Evolutionary conservation across 2,113 vertebrate genomes (phyloP).

Genomic region (Mobula hypostoma): DNA sequence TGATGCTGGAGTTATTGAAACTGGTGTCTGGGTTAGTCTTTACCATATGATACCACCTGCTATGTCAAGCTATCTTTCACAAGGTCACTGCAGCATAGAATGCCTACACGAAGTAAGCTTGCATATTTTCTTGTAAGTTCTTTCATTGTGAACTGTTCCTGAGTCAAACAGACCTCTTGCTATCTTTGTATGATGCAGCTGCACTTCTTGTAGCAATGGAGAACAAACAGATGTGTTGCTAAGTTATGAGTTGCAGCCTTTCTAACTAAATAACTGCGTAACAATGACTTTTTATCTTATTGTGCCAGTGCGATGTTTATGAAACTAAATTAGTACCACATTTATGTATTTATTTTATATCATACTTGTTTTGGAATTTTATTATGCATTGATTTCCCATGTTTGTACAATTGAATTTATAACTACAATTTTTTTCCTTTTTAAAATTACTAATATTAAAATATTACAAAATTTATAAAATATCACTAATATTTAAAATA

Average conservation of each 20-base stretch:
- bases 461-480: not conserved
- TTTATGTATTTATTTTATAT: not conserved
- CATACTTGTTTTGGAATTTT: not conserved
- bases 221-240: not conserved
- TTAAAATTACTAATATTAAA: not conserved
- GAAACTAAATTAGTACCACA: not conserved
- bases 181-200: not conserved
- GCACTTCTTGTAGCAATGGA: not conserved
- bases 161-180: not conserved
- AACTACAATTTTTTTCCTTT: not conserved
- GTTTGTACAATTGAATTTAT: not conserved
- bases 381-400: not conserved
- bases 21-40: conserved; percentile 79
- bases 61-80: conserved; percentile 70
- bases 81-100: conserved; percentile 77
- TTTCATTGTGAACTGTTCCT: not conserved
- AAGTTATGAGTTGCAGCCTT: not conserved
- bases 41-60: conserved; percentile 80
- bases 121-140: not conserved
- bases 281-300: not conserved
- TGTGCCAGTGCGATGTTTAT: not conserved
- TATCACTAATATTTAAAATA: not conserved
- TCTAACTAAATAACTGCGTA: not conserved
- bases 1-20: conserved; percentile 77
- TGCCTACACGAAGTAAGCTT: conserved; percentile 72